Evolutionary conservation across 2,797 vertebrate genomes (phyloP), one percentile per base, ranked within the genome.

Genomic region (Arnoldichthys spilopterus): DNA sequence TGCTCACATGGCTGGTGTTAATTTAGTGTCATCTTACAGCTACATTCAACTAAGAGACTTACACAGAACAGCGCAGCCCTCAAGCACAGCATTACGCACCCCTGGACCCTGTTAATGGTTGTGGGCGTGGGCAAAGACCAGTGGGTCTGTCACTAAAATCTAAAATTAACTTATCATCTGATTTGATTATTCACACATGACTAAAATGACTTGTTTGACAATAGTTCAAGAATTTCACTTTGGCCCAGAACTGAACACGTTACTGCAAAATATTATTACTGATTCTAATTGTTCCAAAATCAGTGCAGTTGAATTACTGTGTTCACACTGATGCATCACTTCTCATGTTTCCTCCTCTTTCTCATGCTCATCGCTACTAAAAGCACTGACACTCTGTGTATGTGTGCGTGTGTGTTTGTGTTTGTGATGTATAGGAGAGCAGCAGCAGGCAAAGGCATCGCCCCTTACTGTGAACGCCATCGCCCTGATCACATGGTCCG

Each of bases 401-500:
- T 66, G 34, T 56, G 54, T 54, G n/a, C 11, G 30, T 54, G 45
- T 72, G 47, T 59, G 34, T 58, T 56, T 58, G 54, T 26, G 22
- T 58, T 22, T 58, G 53, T 24, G 22, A 6, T 22, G 53, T 61
- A 26, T 6, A 61, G 51, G 56, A 61, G 79, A 81, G 81, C 74
- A 84, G 76, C 76, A 86, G 78, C 77, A 74, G 81, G 81, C 79
- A 72, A 71, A 58, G 63, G 76, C 71, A 79, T 85, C 82, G 74
- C 78, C 76, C 73, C 80, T 79, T 70, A 49, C 77, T 81, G 61
- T 77, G 72, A 86, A 87, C 79, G 73, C 83, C 70, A 84, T 74
- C 24, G 40, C 74, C 64, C 67, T 82, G 72, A 64, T 86, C 85
- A 86, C 80, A 76, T 85, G 85, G 30, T 66, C 74, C 58, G 54